These are phyloP conservation scores for Parambassis ranga DNA, from an alignment of 2,797 vertebrate genomes.

Conservation along the genomic window DNA sequence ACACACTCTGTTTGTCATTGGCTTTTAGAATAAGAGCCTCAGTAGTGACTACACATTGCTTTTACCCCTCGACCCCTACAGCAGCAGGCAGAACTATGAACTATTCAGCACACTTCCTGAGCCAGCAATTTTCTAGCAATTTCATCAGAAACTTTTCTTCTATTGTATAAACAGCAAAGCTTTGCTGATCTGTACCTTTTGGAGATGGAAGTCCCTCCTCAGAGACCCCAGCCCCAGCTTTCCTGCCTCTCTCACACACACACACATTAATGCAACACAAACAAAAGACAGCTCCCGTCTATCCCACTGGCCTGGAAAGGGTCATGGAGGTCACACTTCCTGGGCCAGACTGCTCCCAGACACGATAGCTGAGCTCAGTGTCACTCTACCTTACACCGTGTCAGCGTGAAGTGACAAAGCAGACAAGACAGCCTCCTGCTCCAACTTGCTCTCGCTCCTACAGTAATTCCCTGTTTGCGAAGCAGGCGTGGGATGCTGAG, in stretches of 20 bases:
- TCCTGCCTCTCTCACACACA: slow-evolving; percentile 28
- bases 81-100: slow-evolving; percentile 25
- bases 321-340: slow-evolving; percentile 64
- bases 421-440: slow-evolving; percentile 46
- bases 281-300: slow-evolving; percentile 48
- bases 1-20: neutral
- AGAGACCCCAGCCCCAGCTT: slow-evolving; percentile 37
- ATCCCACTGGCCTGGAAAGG: slow-evolving; percentile 50
- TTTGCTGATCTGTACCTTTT: slow-evolving; percentile 66
- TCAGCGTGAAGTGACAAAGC: slow-evolving; percentile 76
- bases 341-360: slow-evolving; percentile 67
- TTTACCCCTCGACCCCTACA: slow-evolving; percentile 23
- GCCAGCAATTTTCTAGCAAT: slow-evolving; percentile 60
- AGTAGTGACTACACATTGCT: slow-evolving; percentile 18
- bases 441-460: slow-evolving; percentile 29
- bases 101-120: slow-evolving; percentile 48
- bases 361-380: slow-evolving; percentile 67
- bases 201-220: slow-evolving; percentile 49
- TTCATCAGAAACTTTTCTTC: slow-evolving; percentile 58
- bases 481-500: slow-evolving; percentile 59
- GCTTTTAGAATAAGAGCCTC: neutral
- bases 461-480: slow-evolving; percentile 60
- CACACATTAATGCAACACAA: slow-evolving; percentile 55
- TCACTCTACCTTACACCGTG: slow-evolving; percentile 75
- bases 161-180: slow-evolving; percentile 54